Base-by-base conservation (phyloP, 2,113 vertebrate species). In the Cynoglossus semilaevis region DNA sequence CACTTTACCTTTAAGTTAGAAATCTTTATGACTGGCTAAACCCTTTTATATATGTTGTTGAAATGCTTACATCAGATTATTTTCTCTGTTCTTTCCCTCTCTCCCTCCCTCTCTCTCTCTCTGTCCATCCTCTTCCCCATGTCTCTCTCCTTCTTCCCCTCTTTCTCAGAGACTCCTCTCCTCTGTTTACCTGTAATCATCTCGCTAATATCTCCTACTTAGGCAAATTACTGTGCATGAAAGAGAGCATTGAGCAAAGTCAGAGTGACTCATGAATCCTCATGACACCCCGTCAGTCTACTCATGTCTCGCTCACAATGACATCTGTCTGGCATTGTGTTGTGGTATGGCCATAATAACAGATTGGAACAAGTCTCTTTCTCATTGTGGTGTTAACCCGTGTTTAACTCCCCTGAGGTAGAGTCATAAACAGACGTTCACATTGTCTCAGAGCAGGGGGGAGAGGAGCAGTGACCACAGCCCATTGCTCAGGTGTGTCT, bases 251-350 rank as follows among this genome's bases (percentile, higher is more conserved):
- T 42, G 45, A 71, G 56, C 53, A 63, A 64, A 56, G 43, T 15
- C 63, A 70, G 43, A 43, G 48, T 86, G 84, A 86, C 45, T 85
- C 79, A 79, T 5, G 68, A 60, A 65, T 80, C 61, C 65, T 78
- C 51, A 70, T 65, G 64, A 74, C 63, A 54, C 41, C 7, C 15
- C 64, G 67, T 80, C 52, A 72, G 14, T 60, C 47, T 17, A 29
- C 67, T 83, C 71, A 74, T 15, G 61, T 77, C 73, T 81, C 76
- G 65, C 56, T 74, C 44, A 46, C 61, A 62, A 56, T 72, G 76
- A 79, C 79, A 75, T 82, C 70, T 75, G 79, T 75, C 78, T 80
- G 74, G 60, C 61, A 61, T 51, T 63, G 66, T 46, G 12, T 50
- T 76, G 65, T 58, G 66, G 70, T 51, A 67, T 72, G 49, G 40